phyloP scores from a whole-genome alignment of 1,140 invertebrate genomes.

The Drosophila ercepeae region DNA sequence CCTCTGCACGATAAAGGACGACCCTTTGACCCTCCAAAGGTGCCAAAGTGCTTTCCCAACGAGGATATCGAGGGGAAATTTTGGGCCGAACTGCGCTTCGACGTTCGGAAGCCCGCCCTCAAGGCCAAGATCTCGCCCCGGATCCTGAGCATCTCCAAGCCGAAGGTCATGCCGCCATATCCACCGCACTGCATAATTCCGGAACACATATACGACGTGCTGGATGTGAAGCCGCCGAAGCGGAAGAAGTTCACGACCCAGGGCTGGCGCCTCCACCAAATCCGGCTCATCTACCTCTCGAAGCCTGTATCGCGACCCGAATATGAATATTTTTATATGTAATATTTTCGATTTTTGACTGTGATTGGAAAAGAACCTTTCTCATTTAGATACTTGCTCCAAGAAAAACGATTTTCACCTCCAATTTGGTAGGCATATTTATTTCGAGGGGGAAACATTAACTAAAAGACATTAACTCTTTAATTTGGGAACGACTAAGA shows the following conservation, averaged over 20 bases:
- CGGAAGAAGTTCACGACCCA: slow-evolving; percentile 63
- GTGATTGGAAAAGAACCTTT: not conserved
- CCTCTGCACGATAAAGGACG: slow-evolving; percentile 58
- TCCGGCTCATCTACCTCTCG: slow-evolving; percentile 65
- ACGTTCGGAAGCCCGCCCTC: slow-evolving; percentile 47
- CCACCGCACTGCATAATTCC: slow-evolving; percentile 68
- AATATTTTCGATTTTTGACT: not conserved
- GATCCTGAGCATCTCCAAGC: slow-evolving; percentile 59
- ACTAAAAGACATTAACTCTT: no score
- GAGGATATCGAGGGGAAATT: slow-evolving; percentile 58
- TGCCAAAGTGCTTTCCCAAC: slow-evolving; percentile 64
- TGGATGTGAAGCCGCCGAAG: slow-evolving; percentile 29
- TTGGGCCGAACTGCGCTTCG: slow-evolving; percentile 65
- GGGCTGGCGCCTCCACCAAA: slow-evolving; percentile 68
- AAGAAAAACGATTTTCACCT: not conserved
- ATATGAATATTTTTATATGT: slow-evolving; percentile 64
- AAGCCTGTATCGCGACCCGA: slow-evolving; percentile 59
- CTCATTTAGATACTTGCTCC: not conserved
- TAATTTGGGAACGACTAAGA: not conserved
- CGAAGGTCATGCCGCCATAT: slow-evolving; percentile 49
- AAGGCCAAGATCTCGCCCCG: slow-evolving; percentile 53
- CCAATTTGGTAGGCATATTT: no score
- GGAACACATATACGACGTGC: not conserved
- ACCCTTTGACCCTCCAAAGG: slow-evolving; percentile 38
- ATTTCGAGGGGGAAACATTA: no score